These are phyloP conservation scores for Anser cygnoides DNA, from an alignment of 2,113 vertebrate genomes.

Conservation along the genomic window DNA sequence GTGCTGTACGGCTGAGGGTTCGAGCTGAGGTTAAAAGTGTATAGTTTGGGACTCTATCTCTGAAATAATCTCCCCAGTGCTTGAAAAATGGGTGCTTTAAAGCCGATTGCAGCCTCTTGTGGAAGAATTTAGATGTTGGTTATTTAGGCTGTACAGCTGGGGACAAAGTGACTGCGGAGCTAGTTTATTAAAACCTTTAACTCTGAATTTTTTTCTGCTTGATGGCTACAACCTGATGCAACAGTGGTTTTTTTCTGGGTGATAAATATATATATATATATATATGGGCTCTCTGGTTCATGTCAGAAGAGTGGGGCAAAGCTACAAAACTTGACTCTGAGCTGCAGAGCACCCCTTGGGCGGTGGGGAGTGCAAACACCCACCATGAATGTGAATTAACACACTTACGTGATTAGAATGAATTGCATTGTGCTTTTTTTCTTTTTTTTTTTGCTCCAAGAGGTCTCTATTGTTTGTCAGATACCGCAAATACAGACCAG, in stretches of 20 bases:
- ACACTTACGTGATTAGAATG: background rate
- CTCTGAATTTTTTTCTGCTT: background rate
- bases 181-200: slow-evolving; percentile 16
- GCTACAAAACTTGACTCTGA: background rate
- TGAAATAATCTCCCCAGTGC: background rate
- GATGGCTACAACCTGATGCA: background rate
- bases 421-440: background rate
- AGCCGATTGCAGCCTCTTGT: background rate
- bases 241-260: background rate
- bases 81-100: background rate
- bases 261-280: background rate
- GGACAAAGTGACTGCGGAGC: background rate
- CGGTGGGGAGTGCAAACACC: background rate
- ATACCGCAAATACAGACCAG: background rate
- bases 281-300: background rate
- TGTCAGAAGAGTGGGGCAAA: background rate
- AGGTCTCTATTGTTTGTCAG: background rate
- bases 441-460: background rate
- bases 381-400: background rate
- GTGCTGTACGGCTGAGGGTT: background rate
- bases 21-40: background rate
- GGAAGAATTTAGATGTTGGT: background rate
- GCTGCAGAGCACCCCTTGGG: background rate
- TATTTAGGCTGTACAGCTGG: background rate
- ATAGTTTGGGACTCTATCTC: background rate